Evolutionary conservation across 1,140 invertebrate genomes (phyloP), one percentile per base, ranked within the genome.

Genomic region (Diabrotica virgifera): DNA sequence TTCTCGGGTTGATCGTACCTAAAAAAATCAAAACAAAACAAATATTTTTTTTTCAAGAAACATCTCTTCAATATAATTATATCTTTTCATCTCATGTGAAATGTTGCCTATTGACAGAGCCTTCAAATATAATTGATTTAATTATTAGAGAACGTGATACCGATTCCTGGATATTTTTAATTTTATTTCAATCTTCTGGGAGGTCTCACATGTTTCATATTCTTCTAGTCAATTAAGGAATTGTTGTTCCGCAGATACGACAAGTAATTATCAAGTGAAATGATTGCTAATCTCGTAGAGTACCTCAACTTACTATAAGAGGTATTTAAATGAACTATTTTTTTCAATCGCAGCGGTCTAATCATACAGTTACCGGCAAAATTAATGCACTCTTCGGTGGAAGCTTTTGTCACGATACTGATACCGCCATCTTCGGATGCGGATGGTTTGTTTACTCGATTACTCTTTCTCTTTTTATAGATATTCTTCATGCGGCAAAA

Each of bases 151-250:
- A 24, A 24, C 24, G 24, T 24, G 24, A 24, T 12, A 59, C 36
- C 9, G 57, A 38, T 37, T 55, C 53, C 36, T 35, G 53, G 14
- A 55, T 55, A 14, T 52, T 57, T 59, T 59, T 37, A n/a, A 9
- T 59, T 59, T 59, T 59, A 36, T 59, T 59, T 36, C 57, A 37
- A 5, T 59, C 57, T 37, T 59, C 57, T 59, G 57, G 57, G 57
- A 37, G 57, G 57, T 59, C 57, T 59, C n/a, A 59, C 57, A 59
- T 59, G 57, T 59, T 59, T 51, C 50, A 51, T 51, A 51, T 51
- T 51, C n/a, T 59, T 37, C 36, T 59, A 59, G 57, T 59, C 57
- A 59, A 59, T 59, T 59, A 59, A 46, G 36, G 57, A 46, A 59
- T 59, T 59, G 57, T 59, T 36, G 11, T 59, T 36, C 14, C 7